phyloP scores from a whole-genome alignment of 2,888 invertebrate genomes.

The Platycheirus rosarum region DNA sequence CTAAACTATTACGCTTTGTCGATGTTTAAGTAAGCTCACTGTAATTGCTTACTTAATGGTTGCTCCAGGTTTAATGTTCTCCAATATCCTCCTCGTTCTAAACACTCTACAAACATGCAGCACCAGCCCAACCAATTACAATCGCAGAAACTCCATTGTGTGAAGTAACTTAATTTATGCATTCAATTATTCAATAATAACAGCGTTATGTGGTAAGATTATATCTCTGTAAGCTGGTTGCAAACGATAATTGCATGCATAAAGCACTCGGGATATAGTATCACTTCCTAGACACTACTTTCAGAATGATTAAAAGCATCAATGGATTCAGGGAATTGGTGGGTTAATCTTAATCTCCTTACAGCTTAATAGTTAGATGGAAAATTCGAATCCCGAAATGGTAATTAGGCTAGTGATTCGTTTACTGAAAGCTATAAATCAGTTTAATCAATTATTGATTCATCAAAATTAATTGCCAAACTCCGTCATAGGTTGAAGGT shows the following conservation, averaged over 20 bases:
- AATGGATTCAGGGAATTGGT: slow-evolving; percentile 11
- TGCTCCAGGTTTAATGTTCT: slow-evolving; percentile 16
- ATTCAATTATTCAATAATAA: slow-evolving; percentile 8
- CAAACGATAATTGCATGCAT: slow-evolving; percentile 12
- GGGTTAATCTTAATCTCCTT: not conserved
- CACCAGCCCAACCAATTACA: slow-evolving; percentile 12
- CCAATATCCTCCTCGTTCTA: slow-evolving; percentile 12
- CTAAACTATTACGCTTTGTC: slow-evolving; percentile 21
- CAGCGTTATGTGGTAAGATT: slow-evolving; percentile 14
- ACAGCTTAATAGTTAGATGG: too few relatives aligned
- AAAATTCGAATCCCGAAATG: too few relatives aligned
- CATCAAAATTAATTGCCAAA: too few relatives aligned
- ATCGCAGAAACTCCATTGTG: slow-evolving; percentile 22
- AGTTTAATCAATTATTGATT: too few relatives aligned
- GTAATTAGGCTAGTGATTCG: too few relatives aligned
- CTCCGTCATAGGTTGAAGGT: too few relatives aligned
- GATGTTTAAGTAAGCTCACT: slow-evolving; percentile 10
- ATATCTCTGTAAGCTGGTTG: slow-evolving; percentile 7
- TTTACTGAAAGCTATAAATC: too few relatives aligned
- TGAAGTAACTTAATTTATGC: slow-evolving; percentile 28
- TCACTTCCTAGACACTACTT: not conserved
- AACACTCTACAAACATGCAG: not conserved
- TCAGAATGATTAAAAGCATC: slow-evolving; percentile 8
- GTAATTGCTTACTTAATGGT: slow-evolving; percentile 31
- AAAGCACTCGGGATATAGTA: not conserved